These are phyloP conservation scores for Seira ritae DNA, from an alignment of 2,888 invertebrate genomes.

Conservation along the genomic window DNA sequence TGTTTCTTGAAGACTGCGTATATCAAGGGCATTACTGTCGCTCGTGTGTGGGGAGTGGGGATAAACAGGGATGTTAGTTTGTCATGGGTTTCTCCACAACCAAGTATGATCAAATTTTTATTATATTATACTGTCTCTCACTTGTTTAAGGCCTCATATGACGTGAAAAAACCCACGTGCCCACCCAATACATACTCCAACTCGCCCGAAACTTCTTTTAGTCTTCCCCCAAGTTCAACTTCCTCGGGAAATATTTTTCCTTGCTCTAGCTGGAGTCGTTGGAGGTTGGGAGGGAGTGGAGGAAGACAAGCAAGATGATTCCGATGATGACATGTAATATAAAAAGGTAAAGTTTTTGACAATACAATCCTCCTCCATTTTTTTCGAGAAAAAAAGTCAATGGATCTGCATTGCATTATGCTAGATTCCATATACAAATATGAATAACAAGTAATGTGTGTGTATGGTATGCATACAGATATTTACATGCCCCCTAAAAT, in stretches of 20 bases:
- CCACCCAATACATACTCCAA: too few species aligned
- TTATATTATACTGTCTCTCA: too few species aligned
- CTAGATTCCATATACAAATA: background rate
- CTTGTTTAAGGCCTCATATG: too few species aligned
- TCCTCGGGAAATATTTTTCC: too few species aligned
- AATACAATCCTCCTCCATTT: background rate
- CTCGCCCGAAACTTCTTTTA: too few species aligned
- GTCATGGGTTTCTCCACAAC: background rate
- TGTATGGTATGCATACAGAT: background rate
- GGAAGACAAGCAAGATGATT: background rate
- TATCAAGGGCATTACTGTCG: too few species aligned
- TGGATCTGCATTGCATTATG: background rate
- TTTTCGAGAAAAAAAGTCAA: background rate
- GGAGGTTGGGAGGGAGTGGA: too few species aligned
- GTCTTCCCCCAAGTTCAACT: too few species aligned
- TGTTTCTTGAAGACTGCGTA: too few species aligned
- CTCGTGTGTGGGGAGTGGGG: too few species aligned
- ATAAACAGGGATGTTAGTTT: background rate
- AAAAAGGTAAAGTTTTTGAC: constrained; percentile 3
- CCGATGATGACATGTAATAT: constrained; percentile 7
- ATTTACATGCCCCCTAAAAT: background rate
- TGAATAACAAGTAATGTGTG: background rate
- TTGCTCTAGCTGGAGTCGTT: too few species aligned
- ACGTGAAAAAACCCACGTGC: too few species aligned
- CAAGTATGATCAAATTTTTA: background rate